These are phyloP conservation scores for Trichomycterus rosablanca DNA, from an alignment of 2,113 vertebrate genomes.

Conservation along the genomic window DNA sequence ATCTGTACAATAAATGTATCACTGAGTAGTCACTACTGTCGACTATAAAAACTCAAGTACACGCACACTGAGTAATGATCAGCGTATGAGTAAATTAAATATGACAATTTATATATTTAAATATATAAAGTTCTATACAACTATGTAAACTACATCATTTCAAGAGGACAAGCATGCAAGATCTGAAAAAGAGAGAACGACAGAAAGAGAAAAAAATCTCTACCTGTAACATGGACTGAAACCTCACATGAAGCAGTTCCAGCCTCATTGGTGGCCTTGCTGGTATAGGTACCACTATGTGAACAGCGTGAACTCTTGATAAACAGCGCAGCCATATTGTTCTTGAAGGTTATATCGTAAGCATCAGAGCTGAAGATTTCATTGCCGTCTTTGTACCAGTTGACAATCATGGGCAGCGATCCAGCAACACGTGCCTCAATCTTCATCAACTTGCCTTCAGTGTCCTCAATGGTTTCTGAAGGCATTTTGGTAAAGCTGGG, in stretches of 20 bases:
- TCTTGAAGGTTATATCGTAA: conserved; percentile 88
- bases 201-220: too few species aligned
- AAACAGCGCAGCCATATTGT: conserved; percentile 75
- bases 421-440: conserved; percentile 85
- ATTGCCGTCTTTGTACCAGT: conserved; percentile 82
- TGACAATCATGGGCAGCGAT: conserved; percentile 83
- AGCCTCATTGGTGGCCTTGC: conserved; percentile 86
- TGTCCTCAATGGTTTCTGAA: conserved; percentile 83
- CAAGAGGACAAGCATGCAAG: too few species aligned
- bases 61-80: too few species aligned
- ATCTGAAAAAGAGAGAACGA: too few species aligned
- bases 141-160: too few species aligned
- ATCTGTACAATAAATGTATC: too few species aligned
- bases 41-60: too few species aligned
- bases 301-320: conserved; percentile 71
- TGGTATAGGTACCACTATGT: conserved; percentile 83
- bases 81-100: too few species aligned
- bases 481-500: conserved; percentile 93
- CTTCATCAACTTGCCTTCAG: conserved; percentile 84
- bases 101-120: too few species aligned
- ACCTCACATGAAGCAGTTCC: conserved; percentile 77
- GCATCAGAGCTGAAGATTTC: conserved; percentile 77
- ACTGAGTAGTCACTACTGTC: too few species aligned
- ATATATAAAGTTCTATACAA: too few species aligned
- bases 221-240: conserved; percentile 83